Evolutionary conservation across 1,140 invertebrate genomes (phyloP).

Genomic region (Brachionus plicatilis): DNA sequence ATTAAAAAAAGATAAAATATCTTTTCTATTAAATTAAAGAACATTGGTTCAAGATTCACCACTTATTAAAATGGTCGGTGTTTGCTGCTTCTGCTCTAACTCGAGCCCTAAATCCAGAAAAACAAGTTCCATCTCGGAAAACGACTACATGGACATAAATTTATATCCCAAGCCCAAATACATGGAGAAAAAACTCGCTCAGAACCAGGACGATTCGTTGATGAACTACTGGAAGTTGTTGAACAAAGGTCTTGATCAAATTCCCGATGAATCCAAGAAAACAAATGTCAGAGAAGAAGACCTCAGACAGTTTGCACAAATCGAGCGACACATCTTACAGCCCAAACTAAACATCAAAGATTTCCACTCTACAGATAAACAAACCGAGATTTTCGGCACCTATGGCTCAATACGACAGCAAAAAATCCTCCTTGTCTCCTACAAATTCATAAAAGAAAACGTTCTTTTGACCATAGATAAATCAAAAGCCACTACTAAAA

Average conservation of each 20-base stretch:
- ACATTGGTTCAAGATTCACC: too few species aligned
- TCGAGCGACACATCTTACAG: not conserved
- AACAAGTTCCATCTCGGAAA: not conserved
- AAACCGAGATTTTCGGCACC: not conserved
- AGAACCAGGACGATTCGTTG: not conserved
- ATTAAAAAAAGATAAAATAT: too few species aligned
- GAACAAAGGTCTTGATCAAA: not conserved
- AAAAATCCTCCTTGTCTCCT: not conserved
- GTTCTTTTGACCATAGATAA: not conserved
- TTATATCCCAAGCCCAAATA: not conserved
- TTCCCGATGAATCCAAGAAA: not conserved
- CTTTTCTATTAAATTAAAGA: too few species aligned
- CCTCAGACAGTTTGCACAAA: not conserved
- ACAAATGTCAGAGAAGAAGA: not conserved
- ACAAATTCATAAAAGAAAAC: not conserved
- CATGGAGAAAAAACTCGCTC: not conserved
- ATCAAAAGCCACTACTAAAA: not conserved
- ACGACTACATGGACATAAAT: not conserved
- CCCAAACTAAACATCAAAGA: not conserved
- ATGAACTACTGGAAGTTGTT: not conserved
- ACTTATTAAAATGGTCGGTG: not conserved
- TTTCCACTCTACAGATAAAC: not conserved
- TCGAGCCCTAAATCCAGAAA: not conserved
- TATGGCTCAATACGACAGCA: not conserved
- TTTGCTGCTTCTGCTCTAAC: not conserved